Evolutionary conservation across 2,113 vertebrate genomes (phyloP).

Genomic region (Sclerurus mexicanus): DNA sequence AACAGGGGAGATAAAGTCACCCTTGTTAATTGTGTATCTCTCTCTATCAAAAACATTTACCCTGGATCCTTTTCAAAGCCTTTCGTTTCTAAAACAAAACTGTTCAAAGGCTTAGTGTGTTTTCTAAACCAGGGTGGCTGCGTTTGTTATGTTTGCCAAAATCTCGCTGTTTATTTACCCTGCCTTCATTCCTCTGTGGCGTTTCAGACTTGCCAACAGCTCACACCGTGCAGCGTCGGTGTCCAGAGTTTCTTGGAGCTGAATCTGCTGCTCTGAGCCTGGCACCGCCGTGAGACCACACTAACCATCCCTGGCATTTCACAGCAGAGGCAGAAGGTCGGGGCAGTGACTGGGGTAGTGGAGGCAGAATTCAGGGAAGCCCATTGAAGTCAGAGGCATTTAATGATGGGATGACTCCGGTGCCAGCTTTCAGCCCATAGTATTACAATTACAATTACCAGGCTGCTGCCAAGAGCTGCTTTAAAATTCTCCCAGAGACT

Average conservation of each 20-base stretch:
- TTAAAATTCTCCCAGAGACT: not conserved
- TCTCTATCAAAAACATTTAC: constrained; percentile 65
- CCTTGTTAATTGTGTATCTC: constrained; percentile 26
- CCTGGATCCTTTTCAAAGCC: constrained; percentile 63
- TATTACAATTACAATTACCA: too few species aligned
- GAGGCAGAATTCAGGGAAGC: not conserved
- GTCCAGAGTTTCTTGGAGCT: constrained; percentile 22
- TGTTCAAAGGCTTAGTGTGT: constrained; percentile 50
- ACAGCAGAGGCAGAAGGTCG: not conserved
- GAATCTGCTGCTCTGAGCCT: not conserved
- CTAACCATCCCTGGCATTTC: not conserved
- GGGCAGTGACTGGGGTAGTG: not conserved
- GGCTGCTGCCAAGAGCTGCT: not conserved
- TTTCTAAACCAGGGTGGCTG: constrained; percentile 56
- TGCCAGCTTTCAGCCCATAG: not conserved
- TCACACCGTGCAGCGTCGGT: not conserved
- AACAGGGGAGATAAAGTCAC: constrained; percentile 30
- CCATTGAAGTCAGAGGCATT: not conserved
- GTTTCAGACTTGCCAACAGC: constrained; percentile 39
- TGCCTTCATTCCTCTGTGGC: constrained; percentile 14
- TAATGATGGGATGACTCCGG: not conserved
- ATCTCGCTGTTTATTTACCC: constrained; percentile 53
- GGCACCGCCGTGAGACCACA: not conserved
- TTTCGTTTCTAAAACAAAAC: constrained; percentile 41
- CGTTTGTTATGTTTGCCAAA: constrained; percentile 27